These are phyloP conservation scores for Podotricha telesiphe DNA, from an alignment of 2,888 invertebrate species.

Conservation along the genomic window DNA sequence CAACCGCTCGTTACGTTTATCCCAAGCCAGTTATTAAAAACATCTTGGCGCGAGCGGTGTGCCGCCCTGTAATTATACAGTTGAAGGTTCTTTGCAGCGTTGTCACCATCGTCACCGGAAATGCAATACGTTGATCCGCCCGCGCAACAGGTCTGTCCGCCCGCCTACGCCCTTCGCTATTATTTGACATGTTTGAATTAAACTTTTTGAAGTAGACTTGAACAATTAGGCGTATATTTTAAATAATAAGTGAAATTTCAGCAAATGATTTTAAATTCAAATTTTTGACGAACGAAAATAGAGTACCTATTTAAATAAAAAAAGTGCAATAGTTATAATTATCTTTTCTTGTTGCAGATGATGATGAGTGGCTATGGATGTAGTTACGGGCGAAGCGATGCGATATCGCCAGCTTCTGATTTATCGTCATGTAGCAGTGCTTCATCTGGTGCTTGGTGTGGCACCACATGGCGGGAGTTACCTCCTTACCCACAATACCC, in stretches of 20 bases:
- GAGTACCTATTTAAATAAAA: background rate
- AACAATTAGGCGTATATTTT: background rate
- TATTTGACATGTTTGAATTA: constrained; percentile 50
- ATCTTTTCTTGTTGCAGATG: constrained; percentile 63
- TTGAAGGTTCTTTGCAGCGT: constrained; percentile 73
- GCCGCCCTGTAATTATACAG: constrained; percentile 83
- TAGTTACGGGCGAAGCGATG: constrained; percentile 79
- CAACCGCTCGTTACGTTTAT: constrained; percentile 83
- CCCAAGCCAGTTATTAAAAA: constrained; percentile 85
- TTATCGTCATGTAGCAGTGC: constrained; percentile 76
- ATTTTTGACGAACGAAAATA: background rate
- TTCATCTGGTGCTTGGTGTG: constrained; percentile 71
- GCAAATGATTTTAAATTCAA: background rate
- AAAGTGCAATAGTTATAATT: constrained; percentile 11
- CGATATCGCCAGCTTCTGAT: constrained; percentile 76
- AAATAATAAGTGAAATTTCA: background rate
- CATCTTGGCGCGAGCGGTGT: constrained; percentile 83
- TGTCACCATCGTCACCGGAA: constrained; percentile 77
- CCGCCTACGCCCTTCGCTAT: constrained; percentile 62
- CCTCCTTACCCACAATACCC: constrained; percentile 76
- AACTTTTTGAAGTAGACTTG: constrained; percentile 37
- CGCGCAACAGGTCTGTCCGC: constrained; percentile 80
- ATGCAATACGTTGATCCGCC: constrained; percentile 82
- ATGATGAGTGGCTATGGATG: constrained; percentile 77
- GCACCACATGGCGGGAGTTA: constrained; percentile 70